Evolutionary conservation across 2,113 vertebrate species (phyloP).

Genomic region (Bubalus kerabau): DNA sequence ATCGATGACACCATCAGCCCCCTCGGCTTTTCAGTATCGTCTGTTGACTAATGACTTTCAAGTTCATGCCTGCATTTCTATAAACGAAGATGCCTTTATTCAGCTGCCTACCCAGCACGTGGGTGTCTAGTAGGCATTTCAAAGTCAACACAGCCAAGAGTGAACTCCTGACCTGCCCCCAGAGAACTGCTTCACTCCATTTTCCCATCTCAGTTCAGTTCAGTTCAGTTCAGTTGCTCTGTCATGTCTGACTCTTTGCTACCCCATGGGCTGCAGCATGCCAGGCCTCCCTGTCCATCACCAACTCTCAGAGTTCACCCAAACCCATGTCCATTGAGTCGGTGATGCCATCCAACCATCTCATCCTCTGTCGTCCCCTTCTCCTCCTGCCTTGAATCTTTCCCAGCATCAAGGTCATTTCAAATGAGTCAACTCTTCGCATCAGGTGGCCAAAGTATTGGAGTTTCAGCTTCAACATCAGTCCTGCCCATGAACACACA

Average conservation of each 20-base stretch:
- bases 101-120: neutral
- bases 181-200: no score
- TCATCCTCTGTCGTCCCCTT: neutral
- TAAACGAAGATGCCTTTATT: neutral
- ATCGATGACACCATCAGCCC: neutral
- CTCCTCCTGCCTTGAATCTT: rapidly evolving
- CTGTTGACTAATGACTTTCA: neutral
- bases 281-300: neutral
- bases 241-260: rapidly evolving
- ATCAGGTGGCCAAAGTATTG: neutral
- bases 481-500: neutral
- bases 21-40: neutral
- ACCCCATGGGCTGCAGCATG: rapidly evolving
- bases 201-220: neutral
- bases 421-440: neutral
- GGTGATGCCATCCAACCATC: neutral
- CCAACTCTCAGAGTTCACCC: neutral
- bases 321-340: neutral
- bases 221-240: neutral
- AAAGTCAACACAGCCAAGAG: no score
- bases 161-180: neutral
- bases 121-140: neutral
- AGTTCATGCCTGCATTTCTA: neutral
- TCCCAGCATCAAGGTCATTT: neutral
- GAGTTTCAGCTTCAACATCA: neutral